Base-by-base conservation (phyloP, 2,888 invertebrate species). In the Dinocampus coccinellae region DNA sequence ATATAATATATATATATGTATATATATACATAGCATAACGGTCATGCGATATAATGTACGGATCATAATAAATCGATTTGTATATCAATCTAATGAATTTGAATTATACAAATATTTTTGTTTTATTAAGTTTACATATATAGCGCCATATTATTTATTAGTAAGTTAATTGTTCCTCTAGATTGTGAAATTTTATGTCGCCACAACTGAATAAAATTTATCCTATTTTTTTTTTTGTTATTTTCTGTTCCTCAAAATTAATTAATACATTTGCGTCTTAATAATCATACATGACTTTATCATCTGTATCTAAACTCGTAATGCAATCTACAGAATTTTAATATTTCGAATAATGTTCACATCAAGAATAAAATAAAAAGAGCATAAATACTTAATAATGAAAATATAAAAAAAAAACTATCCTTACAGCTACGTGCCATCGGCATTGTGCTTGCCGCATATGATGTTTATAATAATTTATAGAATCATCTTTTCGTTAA, bases 21-120 rank as follows among this genome's bases (percentile, higher is more conserved):
- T 75, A 70, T 80, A 80, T 80, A 82, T 81, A 81, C 80, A 81
- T 80, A 82, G 81, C 80, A 80, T 81, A 82, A 81, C 73, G 79
- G 75, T 78, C 80, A 79, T 82, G 80, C 75, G 77, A 16, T 16
- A 76, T 77, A 77, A 73, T 78, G 80, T 67, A 75, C 74, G 77
- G 73, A 79, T 80, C 75, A 78, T 81, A 79, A 79, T 82, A 80
- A 80, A 79, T 79, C 69, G 77, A 75, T 77, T 76, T 77, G 47
- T 77, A 74, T 77, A 73, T 76, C 74, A 75, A 4, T 76, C 79
- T 73, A 67, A 79, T 77, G 78, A 76, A 80, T 78, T 79, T 79
- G 76, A 78, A 78, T 78, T 78, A 81, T 80, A 79, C 78, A 80
- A 78, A 80, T 79, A 74, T 78, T 78, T 74, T 77, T 72, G 63